phyloP scores from a whole-genome alignment of 30 jellyfish, hydroid and myxozoan species.

The Hydractinia symbiolongicarpus region DNA sequence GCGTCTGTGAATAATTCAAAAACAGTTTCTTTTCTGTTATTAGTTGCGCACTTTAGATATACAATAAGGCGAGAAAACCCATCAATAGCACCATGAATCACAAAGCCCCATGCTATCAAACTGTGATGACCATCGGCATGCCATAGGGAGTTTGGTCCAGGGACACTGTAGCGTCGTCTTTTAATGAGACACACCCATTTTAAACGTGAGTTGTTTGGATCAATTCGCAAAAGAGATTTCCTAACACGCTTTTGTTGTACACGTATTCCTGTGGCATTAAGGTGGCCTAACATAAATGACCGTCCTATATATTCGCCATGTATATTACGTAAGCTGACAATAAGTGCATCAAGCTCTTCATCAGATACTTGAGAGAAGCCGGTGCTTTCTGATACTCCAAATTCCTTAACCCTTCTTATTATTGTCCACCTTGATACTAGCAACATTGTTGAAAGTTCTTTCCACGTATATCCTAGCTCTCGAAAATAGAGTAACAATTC shows the following conservation, averaged over 20 bases:
- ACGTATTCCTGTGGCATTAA: constrained; percentile 11
- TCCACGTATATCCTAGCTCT: no score
- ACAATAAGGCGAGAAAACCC: constrained; percentile 9
- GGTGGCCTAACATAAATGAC: constrained; percentile 19
- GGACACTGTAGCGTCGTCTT: constrained; percentile 30
- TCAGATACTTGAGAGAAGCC: constrained; percentile 34
- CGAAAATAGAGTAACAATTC: no score
- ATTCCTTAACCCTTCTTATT: no score
- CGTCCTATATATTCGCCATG: constrained; percentile 40
- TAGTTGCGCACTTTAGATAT: constrained; percentile 19
- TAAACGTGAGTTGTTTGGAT: constrained; percentile 26
- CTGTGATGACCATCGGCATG: constrained; percentile 36
- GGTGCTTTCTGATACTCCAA: no score
- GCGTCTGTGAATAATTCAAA: neutral
- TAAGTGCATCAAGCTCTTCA: constrained; percentile 23
- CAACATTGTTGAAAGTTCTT: no score
- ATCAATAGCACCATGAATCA: constrained; percentile 28
- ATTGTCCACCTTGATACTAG: no score
- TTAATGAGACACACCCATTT: constrained; percentile 18
- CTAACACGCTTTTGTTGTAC: constrained; percentile 17
- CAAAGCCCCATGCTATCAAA: constrained; percentile 31
- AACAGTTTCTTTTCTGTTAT: constrained; percentile 26
- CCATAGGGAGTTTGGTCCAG: constrained; percentile 31
- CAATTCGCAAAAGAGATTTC: constrained; percentile 21
- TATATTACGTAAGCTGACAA: neutral